phyloP scores from a whole-genome alignment of 2,797 vertebrate genomes.

The Sebastes ruberrimus region DNA sequence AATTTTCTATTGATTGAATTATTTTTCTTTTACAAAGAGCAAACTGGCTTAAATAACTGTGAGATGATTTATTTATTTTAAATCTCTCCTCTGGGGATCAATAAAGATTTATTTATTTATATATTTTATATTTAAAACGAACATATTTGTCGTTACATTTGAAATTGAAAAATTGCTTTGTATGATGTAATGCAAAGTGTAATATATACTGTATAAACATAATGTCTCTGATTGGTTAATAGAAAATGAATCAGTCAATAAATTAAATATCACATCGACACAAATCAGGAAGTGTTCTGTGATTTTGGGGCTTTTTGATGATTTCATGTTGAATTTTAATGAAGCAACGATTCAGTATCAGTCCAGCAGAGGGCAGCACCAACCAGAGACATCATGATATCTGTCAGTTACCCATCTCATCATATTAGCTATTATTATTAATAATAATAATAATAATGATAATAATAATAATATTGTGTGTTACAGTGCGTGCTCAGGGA shows the following conservation, averaged over 20 bases:
- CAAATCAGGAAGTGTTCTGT: background rate
- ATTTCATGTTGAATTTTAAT: background rate
- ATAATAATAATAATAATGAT: background rate
- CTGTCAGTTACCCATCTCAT: background rate
- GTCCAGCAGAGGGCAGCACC: background rate
- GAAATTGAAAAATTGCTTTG: too few species aligned
- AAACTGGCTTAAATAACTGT: too few species aligned
- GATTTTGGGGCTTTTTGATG: background rate
- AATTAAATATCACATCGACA: background rate
- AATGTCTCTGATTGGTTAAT: background rate
- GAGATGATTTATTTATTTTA: background rate
- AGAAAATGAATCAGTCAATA: background rate
- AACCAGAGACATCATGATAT: background rate
- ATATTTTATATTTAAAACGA: too few species aligned
- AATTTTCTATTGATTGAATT: too few species aligned
- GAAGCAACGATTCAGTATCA: background rate
- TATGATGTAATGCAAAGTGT: too few species aligned
- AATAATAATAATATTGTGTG: background rate
- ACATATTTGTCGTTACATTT: background rate
- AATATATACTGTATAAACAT: background rate
- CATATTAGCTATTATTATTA: background rate
- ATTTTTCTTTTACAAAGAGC: background rate
- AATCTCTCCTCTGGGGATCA: background rate
- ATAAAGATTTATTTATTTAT: background rate
- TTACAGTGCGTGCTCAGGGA: conserved; percentile 87